Conservation (phyloP, 2,888 invertebrate genomes). For the Trypoxylon attenuatum region DNA sequence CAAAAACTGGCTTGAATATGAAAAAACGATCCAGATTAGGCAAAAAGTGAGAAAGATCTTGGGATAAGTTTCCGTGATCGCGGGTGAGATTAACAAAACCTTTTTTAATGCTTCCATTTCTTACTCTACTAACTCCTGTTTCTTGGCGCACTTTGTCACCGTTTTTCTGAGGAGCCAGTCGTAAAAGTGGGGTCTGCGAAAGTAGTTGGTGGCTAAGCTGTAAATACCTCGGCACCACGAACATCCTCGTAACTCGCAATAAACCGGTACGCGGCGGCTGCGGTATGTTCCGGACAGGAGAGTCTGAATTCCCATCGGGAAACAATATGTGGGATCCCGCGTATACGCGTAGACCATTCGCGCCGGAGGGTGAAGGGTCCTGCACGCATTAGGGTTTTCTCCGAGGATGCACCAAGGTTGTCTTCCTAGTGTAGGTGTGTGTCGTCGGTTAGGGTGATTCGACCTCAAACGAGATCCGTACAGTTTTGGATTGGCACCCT, state of each 20-base stretch:
- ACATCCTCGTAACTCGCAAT: slow-evolving; percentile 62
- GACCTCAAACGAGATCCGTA: slow-evolving; percentile 39
- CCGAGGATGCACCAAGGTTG: slow-evolving; percentile 26
- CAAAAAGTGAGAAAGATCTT: not conserved
- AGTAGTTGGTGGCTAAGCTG: slow-evolving; percentile 49
- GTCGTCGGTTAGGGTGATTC: slow-evolving; percentile 24
- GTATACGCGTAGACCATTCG: slow-evolving; percentile 13
- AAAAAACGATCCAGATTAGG: not conserved
- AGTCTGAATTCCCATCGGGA: slow-evolving; percentile 46
- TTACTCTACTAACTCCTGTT: slow-evolving; percentile 36
- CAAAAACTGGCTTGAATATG: too few species aligned
- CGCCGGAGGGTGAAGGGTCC: slow-evolving; percentile 17
- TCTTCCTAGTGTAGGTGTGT: slow-evolving; percentile 41
- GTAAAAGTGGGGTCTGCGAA: slow-evolving; percentile 35
- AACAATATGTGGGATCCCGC: slow-evolving; percentile 43
- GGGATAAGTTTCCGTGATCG: slow-evolving; percentile 6
- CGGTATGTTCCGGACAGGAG: slow-evolving; percentile 47
- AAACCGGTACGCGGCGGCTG: slow-evolving; percentile 44
- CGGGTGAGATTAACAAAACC: slow-evolving; percentile 33
- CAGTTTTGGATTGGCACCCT: slow-evolving; percentile 44
- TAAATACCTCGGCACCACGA: slow-evolving; percentile 56
- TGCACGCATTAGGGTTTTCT: slow-evolving; percentile 13
- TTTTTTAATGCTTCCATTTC: slow-evolving; percentile 16
- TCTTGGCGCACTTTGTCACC: slow-evolving; percentile 34
- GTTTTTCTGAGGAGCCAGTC: slow-evolving; percentile 14